Evolutionary conservation across 30 jellyfish, hydroid and myxozoan species (phyloP).

Genomic region (Hydractinia symbiolongicarpus): DNA sequence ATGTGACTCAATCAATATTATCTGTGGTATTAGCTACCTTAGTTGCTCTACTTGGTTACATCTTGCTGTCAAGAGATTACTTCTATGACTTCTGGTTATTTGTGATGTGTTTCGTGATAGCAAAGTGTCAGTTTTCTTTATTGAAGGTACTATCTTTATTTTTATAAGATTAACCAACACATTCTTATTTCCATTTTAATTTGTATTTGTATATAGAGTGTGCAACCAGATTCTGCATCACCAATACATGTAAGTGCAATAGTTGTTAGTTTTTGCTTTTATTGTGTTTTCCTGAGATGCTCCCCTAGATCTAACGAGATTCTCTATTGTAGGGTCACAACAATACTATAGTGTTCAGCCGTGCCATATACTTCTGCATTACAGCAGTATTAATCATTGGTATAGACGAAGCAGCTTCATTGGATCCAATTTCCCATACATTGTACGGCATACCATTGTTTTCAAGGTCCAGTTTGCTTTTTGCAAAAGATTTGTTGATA

Average conservation of each 20-base stretch:
- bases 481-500: conserved; percentile 66
- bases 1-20: conserved; percentile 34
- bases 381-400: conserved; percentile 43
- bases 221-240: conserved; percentile 96
- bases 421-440: conserved; percentile 36
- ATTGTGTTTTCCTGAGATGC: background rate
- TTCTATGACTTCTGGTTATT: conserved; percentile 75
- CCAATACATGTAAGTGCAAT: conserved; percentile 77
- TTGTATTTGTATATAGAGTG: conserved; percentile 56
- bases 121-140: conserved; percentile 92
- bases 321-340: conserved; percentile 68
- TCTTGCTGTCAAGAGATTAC: conserved; percentile 54
- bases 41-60: conserved; percentile 78
- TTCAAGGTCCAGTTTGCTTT: conserved; percentile 55
- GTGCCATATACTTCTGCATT: conserved; percentile 84
- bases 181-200: background rate
- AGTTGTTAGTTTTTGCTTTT: background rate
- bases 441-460: conserved; percentile 58
- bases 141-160: conserved; percentile 48
- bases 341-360: conserved; percentile 77
- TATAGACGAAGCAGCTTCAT: conserved; percentile 49
- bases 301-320: background rate
- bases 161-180: background rate
- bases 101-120: conserved; percentile 83
- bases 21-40: conserved; percentile 66